Conservation (phyloP, 2,113 vertebrate species). For the Crotalus viridis region DNA sequence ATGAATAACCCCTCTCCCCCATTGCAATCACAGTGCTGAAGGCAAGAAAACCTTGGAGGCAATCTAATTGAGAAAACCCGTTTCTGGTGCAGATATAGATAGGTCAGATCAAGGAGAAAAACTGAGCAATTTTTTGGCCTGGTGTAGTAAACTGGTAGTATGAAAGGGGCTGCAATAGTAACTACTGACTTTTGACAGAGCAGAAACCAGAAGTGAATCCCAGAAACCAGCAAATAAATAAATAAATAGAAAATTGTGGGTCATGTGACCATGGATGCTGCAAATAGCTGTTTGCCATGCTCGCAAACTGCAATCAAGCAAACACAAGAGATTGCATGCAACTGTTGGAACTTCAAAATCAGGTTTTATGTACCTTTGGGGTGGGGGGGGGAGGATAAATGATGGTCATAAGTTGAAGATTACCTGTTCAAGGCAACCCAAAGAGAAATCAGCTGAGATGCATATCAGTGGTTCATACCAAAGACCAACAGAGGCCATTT, state of each 20-base stretch:
- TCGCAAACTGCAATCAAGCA: background rate
- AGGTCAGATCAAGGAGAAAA: background rate
- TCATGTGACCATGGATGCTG: background rate
- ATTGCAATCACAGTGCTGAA: background rate
- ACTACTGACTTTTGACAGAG: background rate
- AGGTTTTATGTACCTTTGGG: too few species aligned
- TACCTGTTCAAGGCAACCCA: background rate
- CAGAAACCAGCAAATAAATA: background rate
- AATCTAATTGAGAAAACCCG: background rate
- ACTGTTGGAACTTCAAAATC: too few species aligned
- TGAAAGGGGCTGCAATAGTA: rapidly evolving
- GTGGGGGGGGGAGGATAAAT: too few species aligned
- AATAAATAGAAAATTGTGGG: background rate
- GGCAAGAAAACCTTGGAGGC: background rate
- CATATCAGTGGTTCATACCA: background rate
- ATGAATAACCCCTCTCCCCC: background rate
- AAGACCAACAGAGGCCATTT: background rate
- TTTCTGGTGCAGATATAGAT: background rate
- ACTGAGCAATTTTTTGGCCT: background rate
- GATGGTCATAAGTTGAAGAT: too few species aligned
- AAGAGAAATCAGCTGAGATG: background rate
- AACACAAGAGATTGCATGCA: background rate
- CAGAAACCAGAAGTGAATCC: background rate
- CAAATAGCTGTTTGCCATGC: background rate
- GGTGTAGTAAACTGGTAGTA: background rate